Evolutionary conservation across 2,888 invertebrate species (phyloP), one percentile per base, ranked within the genome.

Genomic region (Galeruca laticollis): DNA sequence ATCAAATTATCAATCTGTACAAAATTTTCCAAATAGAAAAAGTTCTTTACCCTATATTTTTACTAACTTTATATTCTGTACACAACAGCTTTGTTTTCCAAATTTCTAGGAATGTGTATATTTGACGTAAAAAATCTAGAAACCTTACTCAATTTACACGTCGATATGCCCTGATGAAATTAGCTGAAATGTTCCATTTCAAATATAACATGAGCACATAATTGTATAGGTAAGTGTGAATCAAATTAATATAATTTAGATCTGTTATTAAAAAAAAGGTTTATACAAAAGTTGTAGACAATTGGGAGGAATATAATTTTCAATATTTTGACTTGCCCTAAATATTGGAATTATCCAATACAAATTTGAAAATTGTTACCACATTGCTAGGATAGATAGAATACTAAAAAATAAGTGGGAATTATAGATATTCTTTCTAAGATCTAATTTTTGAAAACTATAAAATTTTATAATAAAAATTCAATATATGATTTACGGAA

Each of bases 151-250:
- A 71, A 65, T 69, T 69, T 69, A 69, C 71, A 71, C 35, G 60
- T 71, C 66, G 73, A 73, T 73, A 73, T 73, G 73, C 70, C 68
- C 26, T 59, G 37, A 69, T 60, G 61, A 67, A 37, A 56, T 43
- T 51, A 52, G 40, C 26, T 13, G 59, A 52, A 72, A 35, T 35
- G 56, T 33, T 65, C 49, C 62, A 35, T 71, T 64, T 60, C 40
- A 68, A 62, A 57, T 62, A 68, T 59, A 61, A 69, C n/a, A 47
- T 20, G 26, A 26, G 6, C 26, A 26, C n/a, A n/a, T n/a, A n/a
- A n/a, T n/a, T n/a, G n/a, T n/a, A n/a, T n/a, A n/a, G n/a, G n/a
- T n/a, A n/a, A n/a, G n/a, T n/a, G n/a, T n/a, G n/a, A n/a, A n/a
- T n/a, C n/a, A n/a, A n/a, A n/a, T n/a, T n/a, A n/a, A n/a, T n/a